phyloP scores from a whole-genome alignment of 2,888 invertebrate genomes.

The Agonopterix alstromeriana region DNA sequence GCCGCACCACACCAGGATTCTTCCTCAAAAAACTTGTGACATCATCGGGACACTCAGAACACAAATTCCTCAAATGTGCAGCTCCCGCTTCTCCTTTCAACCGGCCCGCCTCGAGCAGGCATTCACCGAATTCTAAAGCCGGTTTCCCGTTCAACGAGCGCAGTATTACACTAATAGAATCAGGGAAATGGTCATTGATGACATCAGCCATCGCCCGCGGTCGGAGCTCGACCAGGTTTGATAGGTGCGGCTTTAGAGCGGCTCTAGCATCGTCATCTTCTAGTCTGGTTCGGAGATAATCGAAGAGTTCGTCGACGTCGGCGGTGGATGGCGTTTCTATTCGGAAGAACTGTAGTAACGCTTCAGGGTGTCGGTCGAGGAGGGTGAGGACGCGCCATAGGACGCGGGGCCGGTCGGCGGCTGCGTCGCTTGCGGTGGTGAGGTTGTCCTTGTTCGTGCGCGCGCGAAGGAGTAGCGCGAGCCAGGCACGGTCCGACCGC shows the following conservation, averaged over 20 bases:
- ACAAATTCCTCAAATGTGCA: conserved; percentile 43
- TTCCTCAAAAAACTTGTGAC: conserved; percentile 43
- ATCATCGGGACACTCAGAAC: conserved; percentile 30
- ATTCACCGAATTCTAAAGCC: conserved; percentile 39
- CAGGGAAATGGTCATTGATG: conserved; percentile 30
- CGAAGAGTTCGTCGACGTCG: conserved; percentile 57
- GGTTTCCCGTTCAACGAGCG: conserved; percentile 20
- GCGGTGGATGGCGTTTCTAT: conserved; percentile 36
- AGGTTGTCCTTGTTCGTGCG: conserved; percentile 23
- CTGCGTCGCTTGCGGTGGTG: conserved; percentile 15
- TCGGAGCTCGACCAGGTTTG: conserved; percentile 35
- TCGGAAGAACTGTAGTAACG: conserved; percentile 41
- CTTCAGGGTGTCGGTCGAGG: conserved; percentile 30
- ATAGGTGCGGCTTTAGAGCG: conserved; percentile 28
- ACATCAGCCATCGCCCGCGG: conserved; percentile 50
- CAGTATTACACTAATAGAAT: conserved; percentile 25
- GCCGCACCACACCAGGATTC: conserved; percentile 48
- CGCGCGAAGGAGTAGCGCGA: conserved; percentile 30
- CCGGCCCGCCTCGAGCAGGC: conserved; percentile 36
- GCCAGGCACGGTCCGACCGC: conserved; percentile 56
- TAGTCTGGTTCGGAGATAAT: conserved; percentile 36
- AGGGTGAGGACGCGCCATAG: conserved; percentile 43
- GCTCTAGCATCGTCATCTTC: conserved; percentile 23
- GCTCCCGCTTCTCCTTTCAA: conserved; percentile 42
- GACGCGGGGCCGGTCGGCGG: conserved; percentile 37